Evolutionary conservation across 2,113 vertebrate genomes (phyloP), one percentile per base, ranked within the genome.

Genomic region (Proterorhinus semilunaris): DNA sequence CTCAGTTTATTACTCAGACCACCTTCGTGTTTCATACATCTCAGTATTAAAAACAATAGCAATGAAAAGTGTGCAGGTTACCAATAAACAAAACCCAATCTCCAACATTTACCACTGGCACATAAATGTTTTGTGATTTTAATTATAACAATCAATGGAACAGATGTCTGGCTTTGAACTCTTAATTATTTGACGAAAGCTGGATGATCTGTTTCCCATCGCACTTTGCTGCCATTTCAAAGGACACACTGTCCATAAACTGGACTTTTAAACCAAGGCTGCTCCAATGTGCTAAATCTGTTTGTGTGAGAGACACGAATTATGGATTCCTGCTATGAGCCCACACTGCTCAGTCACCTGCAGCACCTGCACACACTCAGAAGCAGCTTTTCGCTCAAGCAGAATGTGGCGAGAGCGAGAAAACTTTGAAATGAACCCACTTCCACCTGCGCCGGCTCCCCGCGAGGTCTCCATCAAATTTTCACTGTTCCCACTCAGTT

Each of bases 151-250:
- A 68, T 78, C 72, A 71, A 82, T 68, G 50, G 62, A 83, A 67
- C 83, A 87, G 83, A 88, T 90, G 84, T 83, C 75, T 52, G 62
- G 79, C 59, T 84, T 83, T 81, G 49, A 79, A 67, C 65, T 54
- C 79, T 86, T 82, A 79, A 88, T 88, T 78, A 79, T 16, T 62
- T 66, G n/a, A 55, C 59, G 66, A 85, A 69, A 50, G 27, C 67
- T 59, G 54, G 74, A 66, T 70, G 58, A 78, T 86, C 48, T 7
- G 68, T 82, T 74, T 83, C 69, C 58, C 53, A 74, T 84, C 68
- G 75, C 45, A 45, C 76, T 84, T 75, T 55, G 83, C 85, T 49
- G 63, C 69, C 52, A 62, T 66, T 70, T 47, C n/a, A 72, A 83
- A 78, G 80, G 72, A 83, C 81, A 90, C 63, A 74, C 74, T 76